These are phyloP conservation scores for Stichodactyla mertensii DNA, from an alignment of 64 coral and sea anemone genomes.

Conservation along the genomic window DNA sequence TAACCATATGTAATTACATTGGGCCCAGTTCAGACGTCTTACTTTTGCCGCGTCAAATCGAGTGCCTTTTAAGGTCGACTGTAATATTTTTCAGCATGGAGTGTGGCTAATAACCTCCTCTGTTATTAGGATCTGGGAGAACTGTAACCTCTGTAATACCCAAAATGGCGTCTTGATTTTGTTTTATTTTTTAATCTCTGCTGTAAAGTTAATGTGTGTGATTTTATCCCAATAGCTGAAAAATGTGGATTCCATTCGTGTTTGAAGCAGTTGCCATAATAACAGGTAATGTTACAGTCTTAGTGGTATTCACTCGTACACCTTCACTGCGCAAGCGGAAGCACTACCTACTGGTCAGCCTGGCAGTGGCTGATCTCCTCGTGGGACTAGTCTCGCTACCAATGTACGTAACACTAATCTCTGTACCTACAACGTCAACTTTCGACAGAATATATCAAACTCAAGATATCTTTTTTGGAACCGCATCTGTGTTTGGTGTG, in stretches of 20 bases:
- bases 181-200: not conserved
- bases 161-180: too few relatives aligned
- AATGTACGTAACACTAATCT: not conserved
- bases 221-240: too few relatives aligned
- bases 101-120: too few relatives aligned
- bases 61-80: too few relatives aligned
- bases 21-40: too few relatives aligned
- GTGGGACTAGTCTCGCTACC: not conserved
- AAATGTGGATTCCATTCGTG: not conserved
- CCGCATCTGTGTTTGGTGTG: slow-evolving; percentile 5
- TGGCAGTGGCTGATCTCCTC: slow-evolving; percentile 16
- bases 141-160: too few relatives aligned
- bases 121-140: too few relatives aligned
- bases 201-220: too few relatives aligned
- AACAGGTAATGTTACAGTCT: not conserved
- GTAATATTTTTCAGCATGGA: too few relatives aligned
- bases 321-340: not conserved
- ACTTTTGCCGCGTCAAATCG: too few relatives aligned
- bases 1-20: too few relatives aligned
- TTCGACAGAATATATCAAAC: not conserved
- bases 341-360: slow-evolving; percentile 11
- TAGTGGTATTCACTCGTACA: not conserved
- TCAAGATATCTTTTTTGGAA: not conserved
- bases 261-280: slow-evolving; percentile 15
- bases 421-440: not conserved